Conservation (phyloP, 1,140 invertebrate genomes). For the Caerostris darwini region DNA sequence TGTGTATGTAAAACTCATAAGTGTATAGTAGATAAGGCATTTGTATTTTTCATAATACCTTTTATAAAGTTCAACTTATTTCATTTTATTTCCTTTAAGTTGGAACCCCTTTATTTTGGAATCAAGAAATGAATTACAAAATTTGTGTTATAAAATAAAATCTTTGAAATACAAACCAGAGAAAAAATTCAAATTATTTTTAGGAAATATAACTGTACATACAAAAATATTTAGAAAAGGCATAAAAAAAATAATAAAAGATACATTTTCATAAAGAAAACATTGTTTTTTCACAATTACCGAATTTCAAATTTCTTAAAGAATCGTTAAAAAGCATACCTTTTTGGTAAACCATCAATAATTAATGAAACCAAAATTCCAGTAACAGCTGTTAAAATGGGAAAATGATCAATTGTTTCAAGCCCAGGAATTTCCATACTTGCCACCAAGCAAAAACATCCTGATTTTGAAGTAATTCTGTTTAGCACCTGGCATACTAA, state of each 20-base stretch:
- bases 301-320: not conserved
- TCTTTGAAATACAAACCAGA: too few relatives aligned
- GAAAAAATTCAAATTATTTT: too few relatives aligned
- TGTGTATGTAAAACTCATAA: too few relatives aligned
- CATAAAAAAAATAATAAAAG: not conserved
- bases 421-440: conserved; percentile 87
- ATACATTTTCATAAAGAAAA: not conserved
- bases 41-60: too few relatives aligned
- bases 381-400: conserved; percentile 87
- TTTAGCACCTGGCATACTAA: conserved; percentile 88
- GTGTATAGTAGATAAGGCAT: too few relatives aligned
- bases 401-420: conserved; percentile 88
- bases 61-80: too few relatives aligned
- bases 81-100: too few relatives aligned
- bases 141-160: too few relatives aligned
- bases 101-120: too few relatives aligned
- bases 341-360: conserved; percentile 81
- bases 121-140: too few relatives aligned
- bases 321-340: conserved; percentile 77
- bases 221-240: too few relatives aligned
- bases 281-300: not conserved
- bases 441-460: conserved; percentile 88
- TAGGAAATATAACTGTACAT: too few relatives aligned
- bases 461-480: conserved; percentile 86
- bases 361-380: conserved; percentile 86